Conservation (phyloP, 2,113 vertebrate species). For the Heterotis niloticus region DNA sequence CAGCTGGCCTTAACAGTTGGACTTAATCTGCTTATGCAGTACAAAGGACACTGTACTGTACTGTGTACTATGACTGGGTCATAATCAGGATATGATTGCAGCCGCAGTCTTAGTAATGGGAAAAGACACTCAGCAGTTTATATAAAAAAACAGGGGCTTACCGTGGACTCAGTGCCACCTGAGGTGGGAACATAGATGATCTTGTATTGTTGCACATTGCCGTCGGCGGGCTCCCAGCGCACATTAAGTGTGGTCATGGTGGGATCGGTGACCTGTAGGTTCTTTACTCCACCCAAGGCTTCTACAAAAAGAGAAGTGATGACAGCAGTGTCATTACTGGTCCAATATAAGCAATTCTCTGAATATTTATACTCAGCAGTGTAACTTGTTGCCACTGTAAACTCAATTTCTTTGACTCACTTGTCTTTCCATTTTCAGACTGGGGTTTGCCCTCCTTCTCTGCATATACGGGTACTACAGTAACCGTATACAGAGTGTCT, state of each 20-base stretch:
- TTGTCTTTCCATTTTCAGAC: constrained; percentile 73
- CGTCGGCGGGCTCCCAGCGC: constrained; percentile 90
- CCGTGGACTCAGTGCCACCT: constrained; percentile 80
- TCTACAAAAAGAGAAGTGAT: constrained; percentile 64
- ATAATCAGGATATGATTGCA: too few relatives aligned
- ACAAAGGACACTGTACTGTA: too few relatives aligned
- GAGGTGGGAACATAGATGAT: constrained; percentile 73
- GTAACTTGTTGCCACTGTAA: too few relatives aligned
- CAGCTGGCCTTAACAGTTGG: background rate
- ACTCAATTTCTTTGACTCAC: too few relatives aligned
- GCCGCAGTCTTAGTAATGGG: too few relatives aligned
- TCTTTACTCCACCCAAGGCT: constrained; percentile 81
- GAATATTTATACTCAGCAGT: too few relatives aligned
- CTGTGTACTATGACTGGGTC: too few relatives aligned
- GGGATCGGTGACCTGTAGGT: constrained; percentile 84
- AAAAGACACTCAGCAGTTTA: too few relatives aligned
- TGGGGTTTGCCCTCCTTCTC: constrained; percentile 80
- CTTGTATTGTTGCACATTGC: constrained; percentile 85
- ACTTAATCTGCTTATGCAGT: too few relatives aligned
- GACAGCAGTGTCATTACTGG: background rate
- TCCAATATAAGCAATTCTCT: too few relatives aligned
- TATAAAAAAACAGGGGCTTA: constrained; percentile 50
- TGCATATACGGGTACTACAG: constrained; percentile 81
- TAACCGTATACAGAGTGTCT: constrained; percentile 80
- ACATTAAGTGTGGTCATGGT: constrained; percentile 86